Evolutionary conservation across 1,140 invertebrate genomes (phyloP).

Genomic region (Rhynchophorus ferrugineus): DNA sequence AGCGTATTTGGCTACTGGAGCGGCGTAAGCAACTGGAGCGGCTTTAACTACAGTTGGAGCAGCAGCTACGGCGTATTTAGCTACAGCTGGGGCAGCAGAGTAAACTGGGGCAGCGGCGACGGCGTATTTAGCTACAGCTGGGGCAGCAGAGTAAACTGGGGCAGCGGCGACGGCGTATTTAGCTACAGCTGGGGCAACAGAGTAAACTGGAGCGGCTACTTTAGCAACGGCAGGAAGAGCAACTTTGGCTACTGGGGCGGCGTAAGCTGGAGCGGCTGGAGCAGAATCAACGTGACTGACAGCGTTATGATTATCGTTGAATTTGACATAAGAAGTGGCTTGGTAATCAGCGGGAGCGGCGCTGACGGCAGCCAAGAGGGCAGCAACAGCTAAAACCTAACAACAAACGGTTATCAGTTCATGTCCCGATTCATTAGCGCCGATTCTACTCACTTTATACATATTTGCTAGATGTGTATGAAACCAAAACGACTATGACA

Average conservation of each 20-base stretch:
- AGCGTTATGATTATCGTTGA: conserved; percentile 19
- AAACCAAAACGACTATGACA: background rate
- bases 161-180: conserved; percentile 30
- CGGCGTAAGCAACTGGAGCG: conserved; percentile 39
- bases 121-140: conserved; percentile 1
- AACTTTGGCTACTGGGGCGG: conserved; percentile 17
- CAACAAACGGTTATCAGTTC: background rate
- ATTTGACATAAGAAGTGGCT: conserved; percentile 19
- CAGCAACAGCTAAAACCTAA: conserved; percentile 11
- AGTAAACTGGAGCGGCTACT: conserved; percentile 19
- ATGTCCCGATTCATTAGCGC: no score
- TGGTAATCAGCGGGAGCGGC: conserved; percentile 11
- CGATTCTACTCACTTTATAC: background rate
- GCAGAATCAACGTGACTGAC: conserved; percentile 42
- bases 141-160: conserved; percentile 4
- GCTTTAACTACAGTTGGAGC: conserved; percentile 20
- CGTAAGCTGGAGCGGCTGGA: conserved; percentile 29
- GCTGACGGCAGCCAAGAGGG: conserved; percentile 8
- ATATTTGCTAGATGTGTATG: background rate
- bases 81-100: conserved; percentile 20
- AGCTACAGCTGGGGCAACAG: conserved; percentile 17
- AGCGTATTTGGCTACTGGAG: conserved; percentile 37
- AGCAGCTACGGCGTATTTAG: conserved; percentile 18
- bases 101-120: conserved; percentile 16
- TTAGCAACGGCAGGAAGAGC: conserved; percentile 10